These are phyloP conservation scores for Cephus pulcher DNA, from an alignment of 2,888 invertebrate genomes.

Conservation along the genomic window DNA sequence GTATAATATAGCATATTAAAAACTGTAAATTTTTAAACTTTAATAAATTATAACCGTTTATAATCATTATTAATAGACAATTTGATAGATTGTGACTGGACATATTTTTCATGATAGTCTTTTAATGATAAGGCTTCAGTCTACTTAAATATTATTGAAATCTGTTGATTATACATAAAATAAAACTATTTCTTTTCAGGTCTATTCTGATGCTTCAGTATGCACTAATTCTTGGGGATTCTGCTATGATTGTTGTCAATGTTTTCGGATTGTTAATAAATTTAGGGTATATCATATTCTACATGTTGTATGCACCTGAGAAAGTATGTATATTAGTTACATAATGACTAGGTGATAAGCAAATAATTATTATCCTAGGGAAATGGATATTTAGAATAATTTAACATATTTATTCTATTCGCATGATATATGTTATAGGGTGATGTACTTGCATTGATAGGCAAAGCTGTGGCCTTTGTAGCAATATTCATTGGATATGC, in stretches of 20 bases:
- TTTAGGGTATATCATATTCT: conserved; percentile 75
- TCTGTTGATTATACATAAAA: not conserved
- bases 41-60: not conserved
- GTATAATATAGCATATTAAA: not conserved
- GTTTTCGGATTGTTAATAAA: conserved; percentile 79
- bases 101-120: not conserved
- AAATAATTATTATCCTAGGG: not conserved
- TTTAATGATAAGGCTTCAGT: not conserved
- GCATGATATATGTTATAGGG: conserved; percentile 31
- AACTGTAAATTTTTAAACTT: not conserved
- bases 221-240: conserved; percentile 79
- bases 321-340: conserved; percentile 48
- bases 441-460: conserved; percentile 56
- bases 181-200: conserved; percentile 67
- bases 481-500: conserved; percentile 75
- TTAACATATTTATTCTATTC: not conserved
- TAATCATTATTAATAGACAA: not conserved
- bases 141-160: not conserved
- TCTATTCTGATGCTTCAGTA: conserved; percentile 81
- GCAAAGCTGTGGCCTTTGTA: conserved; percentile 70
- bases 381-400: not conserved
- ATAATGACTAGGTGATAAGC: not conserved
- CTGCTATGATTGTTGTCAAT: conserved; percentile 83
- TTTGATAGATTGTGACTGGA: not conserved
- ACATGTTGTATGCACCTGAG: conserved; percentile 73